A percentile compares a stretch with the other conserved stretches of the same genome.
These are phyloP conservation scores for Cyrtonyx montezumae DNA, from an alignment of 2,113 vertebrate species.

Conservation along the genomic window DNA sequence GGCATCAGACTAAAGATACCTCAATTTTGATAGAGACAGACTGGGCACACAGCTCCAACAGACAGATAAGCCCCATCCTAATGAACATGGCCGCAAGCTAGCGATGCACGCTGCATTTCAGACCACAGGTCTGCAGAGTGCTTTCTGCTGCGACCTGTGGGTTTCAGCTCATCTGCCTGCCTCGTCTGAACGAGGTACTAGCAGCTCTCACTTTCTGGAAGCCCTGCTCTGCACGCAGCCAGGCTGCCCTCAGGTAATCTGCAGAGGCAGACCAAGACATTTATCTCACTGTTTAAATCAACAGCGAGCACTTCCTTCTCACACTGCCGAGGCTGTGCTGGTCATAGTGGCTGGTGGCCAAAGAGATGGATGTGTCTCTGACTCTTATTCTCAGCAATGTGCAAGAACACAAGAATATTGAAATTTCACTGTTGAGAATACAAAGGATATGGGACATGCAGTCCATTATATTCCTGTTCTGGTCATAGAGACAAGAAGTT, in stretches of 20 bases:
- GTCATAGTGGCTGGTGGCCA: background rate
- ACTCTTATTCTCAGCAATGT: background rate
- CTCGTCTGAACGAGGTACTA: background rate
- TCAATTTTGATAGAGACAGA: background rate
- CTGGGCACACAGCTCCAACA: background rate
- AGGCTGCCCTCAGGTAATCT: background rate
- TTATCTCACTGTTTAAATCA: background rate
- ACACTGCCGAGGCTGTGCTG: background rate
- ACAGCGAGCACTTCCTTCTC: fast-evolving
- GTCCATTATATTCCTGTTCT: background rate
- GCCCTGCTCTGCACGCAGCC: background rate
- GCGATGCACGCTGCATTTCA: background rate
- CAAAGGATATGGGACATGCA: background rate
- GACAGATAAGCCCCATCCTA: fast-evolving
- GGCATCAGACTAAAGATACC: background rate
- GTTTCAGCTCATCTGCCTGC: fast-evolving
- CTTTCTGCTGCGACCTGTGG: background rate
- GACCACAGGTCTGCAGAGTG: background rate
- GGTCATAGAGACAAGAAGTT: background rate
- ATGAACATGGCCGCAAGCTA: background rate
- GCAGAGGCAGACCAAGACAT: background rate
- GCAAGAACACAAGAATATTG: background rate
- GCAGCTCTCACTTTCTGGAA: background rate
- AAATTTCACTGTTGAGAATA: background rate
- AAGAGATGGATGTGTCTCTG: background rate